Evolutionary conservation across 2,888 invertebrate genomes (phyloP), one percentile per base, ranked within the genome.

Genomic region (Nebria brevicollis): DNA sequence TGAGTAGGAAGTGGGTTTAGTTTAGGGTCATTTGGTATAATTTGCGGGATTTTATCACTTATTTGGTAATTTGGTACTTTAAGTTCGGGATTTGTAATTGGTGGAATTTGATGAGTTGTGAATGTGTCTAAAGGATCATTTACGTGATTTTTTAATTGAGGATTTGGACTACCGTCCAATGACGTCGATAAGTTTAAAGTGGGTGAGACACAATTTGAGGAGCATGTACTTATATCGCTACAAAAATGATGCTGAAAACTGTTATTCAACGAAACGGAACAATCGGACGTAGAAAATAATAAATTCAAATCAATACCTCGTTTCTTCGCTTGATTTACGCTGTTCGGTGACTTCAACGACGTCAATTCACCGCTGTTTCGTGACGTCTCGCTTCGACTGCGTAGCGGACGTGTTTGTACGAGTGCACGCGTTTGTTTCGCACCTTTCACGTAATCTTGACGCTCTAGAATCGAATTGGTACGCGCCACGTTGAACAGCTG

Each of bases 221-320:
- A 43, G 75, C 80, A 80, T 64, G 80, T 43, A 8, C 75, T 75
- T 70, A 80, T 80, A 80, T 80, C 80, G n/a, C 75, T 64, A 70
- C 80, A 80, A 70, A 80, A 80, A 70, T 80, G 80, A 80, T 80
- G 80, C 20, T 80, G 75, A 54, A 80, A 80, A 43, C 80, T 80
- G 75, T 70, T 80, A 42, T 80, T 80, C 72, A 80, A 80, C 15
- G 80, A 75, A 68, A 75, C 75, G 8, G 80, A 80, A 34, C 70
- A 75, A 68, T 75, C 68, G 66, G 75, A 70, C 20, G 20, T 20
- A 74, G 80, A 75, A 42, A 75, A 75, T 43, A 54, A 75, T 80
- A 80, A 80, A 64, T 75, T 80, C 41, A 75, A 75, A 80, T 80
- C 80, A 20, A 75, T 80, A 80, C 80, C 80, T 80, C 80, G 65